These are phyloP conservation scores for Oryzias melastigma DNA, from an alignment of 2,113 vertebrate genomes.

Conservation along the genomic window DNA sequence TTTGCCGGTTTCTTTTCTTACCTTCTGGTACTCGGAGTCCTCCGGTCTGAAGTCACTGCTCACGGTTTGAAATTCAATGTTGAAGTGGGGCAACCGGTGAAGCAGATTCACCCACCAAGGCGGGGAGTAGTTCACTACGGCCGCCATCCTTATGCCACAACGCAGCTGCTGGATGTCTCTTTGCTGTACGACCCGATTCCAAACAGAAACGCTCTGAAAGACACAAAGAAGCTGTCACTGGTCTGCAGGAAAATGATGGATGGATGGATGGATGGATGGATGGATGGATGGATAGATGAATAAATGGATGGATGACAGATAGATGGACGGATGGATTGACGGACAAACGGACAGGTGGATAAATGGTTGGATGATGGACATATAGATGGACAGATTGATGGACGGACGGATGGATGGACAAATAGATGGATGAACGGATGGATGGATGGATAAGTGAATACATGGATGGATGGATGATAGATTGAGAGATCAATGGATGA, in stretches of 20 bases:
- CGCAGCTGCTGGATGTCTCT: conserved; percentile 14
- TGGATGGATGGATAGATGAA: no score
- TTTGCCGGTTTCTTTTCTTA: conserved; percentile 55
- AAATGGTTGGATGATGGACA: no score
- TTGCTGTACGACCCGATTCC: conserved; percentile 17
- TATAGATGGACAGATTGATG: no score
- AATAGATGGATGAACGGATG: no score
- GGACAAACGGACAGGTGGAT: no score
- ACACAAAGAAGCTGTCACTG: not conserved
- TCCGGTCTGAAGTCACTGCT: conserved; percentile 89
- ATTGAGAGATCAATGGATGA: no score
- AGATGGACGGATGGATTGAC: no score
- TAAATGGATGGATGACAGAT: no score
- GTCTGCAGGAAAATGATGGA: not conserved
- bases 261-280: not conserved
- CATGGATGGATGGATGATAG: no score
- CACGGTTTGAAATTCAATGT: conserved; percentile 87
- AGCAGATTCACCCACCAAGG: conserved; percentile 95
- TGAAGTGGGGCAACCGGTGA: conserved; percentile 91
- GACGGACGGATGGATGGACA: no score
- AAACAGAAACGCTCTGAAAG: conserved; percentile 45
- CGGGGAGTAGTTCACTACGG: conserved; percentile 89
- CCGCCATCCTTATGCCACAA: conserved; percentile 75
- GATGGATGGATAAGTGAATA: no score
- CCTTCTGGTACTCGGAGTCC: conserved; percentile 93